A percentile compares a stretch with the other conserved stretches of the same genome.
These are phyloP conservation scores for Campaea margaritaria DNA, from an alignment of 2,888 invertebrate species.

Conservation along the genomic window DNA sequence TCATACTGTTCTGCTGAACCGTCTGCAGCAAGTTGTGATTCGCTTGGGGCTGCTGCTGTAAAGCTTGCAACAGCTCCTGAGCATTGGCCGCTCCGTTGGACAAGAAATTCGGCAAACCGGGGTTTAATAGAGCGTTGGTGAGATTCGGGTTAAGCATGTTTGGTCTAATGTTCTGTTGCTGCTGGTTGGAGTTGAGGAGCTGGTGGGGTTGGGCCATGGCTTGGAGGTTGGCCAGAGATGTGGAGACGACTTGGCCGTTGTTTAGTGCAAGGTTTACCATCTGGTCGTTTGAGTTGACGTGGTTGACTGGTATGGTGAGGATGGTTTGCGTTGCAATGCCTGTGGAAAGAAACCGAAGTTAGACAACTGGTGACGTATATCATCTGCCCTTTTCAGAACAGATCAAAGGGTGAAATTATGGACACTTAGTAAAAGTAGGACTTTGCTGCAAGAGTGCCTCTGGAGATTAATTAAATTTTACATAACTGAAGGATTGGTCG, in stretches of 20 bases:
- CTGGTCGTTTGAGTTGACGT: slow-evolving; percentile 90
- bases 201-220: slow-evolving; percentile 91
- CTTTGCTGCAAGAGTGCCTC: no score
- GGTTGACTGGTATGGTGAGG: slow-evolving; percentile 96
- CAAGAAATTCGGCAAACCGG: slow-evolving; percentile 89
- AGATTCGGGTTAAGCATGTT: slow-evolving; percentile 86
- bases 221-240: slow-evolving; percentile 92
- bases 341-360: slow-evolving; percentile 64
- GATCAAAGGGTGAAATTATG: no score
- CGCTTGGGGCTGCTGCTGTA: slow-evolving; percentile 77
- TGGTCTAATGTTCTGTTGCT: slow-evolving; percentile 72
- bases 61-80: slow-evolving; percentile 90
- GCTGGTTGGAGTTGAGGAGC: slow-evolving; percentile 86
- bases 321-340: slow-evolving; percentile 98
- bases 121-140: slow-evolving; percentile 89
- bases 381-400: no score
- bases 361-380: not conserved
- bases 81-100: slow-evolving; percentile 88
- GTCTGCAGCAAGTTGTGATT: slow-evolving; percentile 81
- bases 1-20: slow-evolving; percentile 77
- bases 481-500: no score
- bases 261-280: slow-evolving; percentile 93
- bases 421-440: no score
- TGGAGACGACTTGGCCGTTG: slow-evolving; percentile 94
- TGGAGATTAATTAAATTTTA: no score